Evolutionary conservation across 2,113 vertebrate genomes (phyloP).

Genomic region (Enhydra lutris): DNA sequence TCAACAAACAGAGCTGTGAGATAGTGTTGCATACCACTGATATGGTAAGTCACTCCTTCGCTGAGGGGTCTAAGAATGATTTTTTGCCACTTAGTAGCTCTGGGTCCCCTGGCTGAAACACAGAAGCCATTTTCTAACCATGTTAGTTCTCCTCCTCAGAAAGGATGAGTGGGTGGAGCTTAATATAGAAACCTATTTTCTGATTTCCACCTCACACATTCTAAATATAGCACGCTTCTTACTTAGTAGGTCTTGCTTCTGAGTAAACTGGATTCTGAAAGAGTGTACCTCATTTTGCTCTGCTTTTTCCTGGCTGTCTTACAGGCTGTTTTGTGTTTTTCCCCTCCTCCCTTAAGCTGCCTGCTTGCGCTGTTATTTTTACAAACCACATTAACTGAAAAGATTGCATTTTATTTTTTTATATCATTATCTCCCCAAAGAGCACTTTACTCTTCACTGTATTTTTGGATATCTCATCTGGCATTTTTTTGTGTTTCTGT

Average conservation of each 20-base stretch:
- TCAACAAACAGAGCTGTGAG: not conserved
- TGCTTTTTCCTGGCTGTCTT: not conserved
- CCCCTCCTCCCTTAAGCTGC: not conserved
- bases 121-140: not conserved
- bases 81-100: not conserved
- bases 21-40: rapidly evolving
- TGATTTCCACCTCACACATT: not conserved
- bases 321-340: not conserved
- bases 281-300: not conserved
- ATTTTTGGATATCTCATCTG: not conserved
- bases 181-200: constrained; percentile 19
- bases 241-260: not conserved
- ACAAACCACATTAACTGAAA: not conserved
- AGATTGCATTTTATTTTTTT: not conserved
- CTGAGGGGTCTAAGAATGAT: not conserved
- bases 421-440: not conserved
- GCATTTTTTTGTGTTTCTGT: not conserved
- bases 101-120: not conserved
- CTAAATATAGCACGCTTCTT: not conserved
- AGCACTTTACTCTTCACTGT: not conserved
- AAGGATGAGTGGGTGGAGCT: not conserved
- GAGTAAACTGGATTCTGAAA: not conserved
- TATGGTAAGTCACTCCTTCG: not conserved
- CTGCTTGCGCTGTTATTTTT: not conserved
- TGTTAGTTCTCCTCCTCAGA: not conserved